Percentiles rank a stretch among this genome's conserved stretches.
Conservation (phyloP, 37 sponge, comb jelly and placozoan genomes). For the Haliclona indistincta region DNA sequence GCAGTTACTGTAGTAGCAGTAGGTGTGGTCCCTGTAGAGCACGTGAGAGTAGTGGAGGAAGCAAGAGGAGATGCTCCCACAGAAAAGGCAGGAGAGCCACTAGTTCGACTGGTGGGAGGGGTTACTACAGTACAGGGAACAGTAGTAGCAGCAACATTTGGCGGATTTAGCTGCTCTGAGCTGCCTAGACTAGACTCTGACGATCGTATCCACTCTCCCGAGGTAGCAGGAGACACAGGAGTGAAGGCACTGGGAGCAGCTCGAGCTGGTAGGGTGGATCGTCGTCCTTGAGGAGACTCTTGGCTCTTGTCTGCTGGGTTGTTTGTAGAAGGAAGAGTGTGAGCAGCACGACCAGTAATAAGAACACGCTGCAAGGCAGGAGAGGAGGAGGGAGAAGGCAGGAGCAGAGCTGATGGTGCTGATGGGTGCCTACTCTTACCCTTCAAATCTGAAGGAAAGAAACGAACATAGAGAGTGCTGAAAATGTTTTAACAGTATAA, state of each 20-base stretch:
- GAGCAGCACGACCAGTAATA: not conserved
- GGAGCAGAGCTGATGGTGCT: not conserved
- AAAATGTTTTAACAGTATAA: too few relatives aligned
- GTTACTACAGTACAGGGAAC: not conserved
- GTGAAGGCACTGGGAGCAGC: not conserved
- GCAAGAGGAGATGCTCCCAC: not conserved
- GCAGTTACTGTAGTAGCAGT: not conserved
- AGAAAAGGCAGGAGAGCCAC: slow-evolving; percentile 10
- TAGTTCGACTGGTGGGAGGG: not conserved
- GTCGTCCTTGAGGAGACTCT: not conserved
- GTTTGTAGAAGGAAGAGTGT: not conserved
- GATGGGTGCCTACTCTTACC: not conserved
- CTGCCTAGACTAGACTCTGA: not conserved
- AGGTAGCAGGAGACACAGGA: not conserved
- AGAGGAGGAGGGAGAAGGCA: not conserved
- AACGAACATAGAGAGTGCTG: not conserved
- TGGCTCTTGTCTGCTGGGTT: not conserved
- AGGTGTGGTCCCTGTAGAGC: not conserved
- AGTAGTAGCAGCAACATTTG: too few relatives aligned
- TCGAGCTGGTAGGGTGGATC: not conserved
- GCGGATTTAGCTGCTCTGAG: not conserved
- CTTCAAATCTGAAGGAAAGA: not conserved
- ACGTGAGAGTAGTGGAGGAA: not conserved
- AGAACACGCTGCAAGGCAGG: not conserved
- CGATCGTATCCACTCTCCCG: not conserved